Percentiles rank a stretch among this genome's conserved stretches.
Conservation (phyloP, 2,797 vertebrate genomes). For the Lacerta bilineata region DNA sequence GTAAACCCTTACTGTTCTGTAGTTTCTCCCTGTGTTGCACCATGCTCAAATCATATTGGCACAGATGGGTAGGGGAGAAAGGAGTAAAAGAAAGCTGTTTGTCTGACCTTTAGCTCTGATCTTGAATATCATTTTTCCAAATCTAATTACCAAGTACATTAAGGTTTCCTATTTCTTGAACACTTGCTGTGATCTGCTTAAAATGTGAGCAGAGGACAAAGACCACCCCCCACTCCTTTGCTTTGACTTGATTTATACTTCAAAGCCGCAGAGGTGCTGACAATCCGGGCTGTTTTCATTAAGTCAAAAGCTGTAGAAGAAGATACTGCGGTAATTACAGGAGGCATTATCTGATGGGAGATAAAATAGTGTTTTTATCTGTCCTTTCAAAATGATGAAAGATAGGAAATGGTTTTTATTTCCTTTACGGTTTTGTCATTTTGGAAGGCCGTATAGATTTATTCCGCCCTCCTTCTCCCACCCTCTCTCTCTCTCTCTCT, state of each 20-base stretch:
- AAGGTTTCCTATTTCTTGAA: constrained; percentile 49
- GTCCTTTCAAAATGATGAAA: constrained; percentile 3
- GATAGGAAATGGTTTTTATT: neutral
- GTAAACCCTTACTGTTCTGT: constrained; percentile 16
- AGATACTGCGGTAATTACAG: constrained; percentile 26
- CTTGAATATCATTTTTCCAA: constrained; percentile 28
- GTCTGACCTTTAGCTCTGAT: constrained; percentile 35
- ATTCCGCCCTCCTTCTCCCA: neutral
- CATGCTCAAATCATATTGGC: constrained; percentile 15
- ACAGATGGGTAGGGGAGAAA: neutral
- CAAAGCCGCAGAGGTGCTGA: constrained; percentile 35
- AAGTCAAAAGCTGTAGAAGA: constrained; percentile 43
- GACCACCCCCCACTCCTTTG: neutral
- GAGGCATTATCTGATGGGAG: constrained; percentile 23
- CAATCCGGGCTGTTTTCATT: constrained; percentile 50
- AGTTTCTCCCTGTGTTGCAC: neutral
- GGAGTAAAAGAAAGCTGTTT: neutral
- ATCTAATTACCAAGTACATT: constrained; percentile 35
- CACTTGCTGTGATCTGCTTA: constrained; percentile 43
- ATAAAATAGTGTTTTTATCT: constrained; percentile 9
- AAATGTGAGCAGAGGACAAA: constrained; percentile 33
- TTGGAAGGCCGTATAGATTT: constrained; percentile 18
- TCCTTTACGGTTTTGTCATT: constrained; percentile 19
- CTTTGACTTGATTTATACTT: constrained; percentile 57
- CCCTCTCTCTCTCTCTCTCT: neutral